Evolutionary conservation across 2,888 invertebrate species (phyloP), one percentile per base, ranked within the genome.

Genomic region (Panopea generosa): DNA sequence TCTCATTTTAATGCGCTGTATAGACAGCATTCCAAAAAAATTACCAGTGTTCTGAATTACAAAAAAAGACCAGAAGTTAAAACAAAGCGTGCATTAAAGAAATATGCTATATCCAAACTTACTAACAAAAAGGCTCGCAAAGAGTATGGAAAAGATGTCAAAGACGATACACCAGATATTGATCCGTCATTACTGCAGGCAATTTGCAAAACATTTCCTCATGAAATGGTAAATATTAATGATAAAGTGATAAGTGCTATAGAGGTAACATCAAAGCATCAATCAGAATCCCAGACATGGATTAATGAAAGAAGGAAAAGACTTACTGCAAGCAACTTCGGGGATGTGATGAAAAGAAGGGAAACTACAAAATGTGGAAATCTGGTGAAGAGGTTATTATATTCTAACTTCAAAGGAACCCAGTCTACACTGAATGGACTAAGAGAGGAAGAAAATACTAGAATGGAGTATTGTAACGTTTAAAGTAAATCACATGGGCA

Each of bases 401-500:
- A 76, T 33, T 45, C 53, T 9, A 45, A 45, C 45, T 45, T 45
- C 20, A 6, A 45, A 45, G 45, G 45, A 45, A 45, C 6, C 45
- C 6, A 9, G 43, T 4, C 55, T 49, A 76, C 75, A 3, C 55
- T 18, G 27, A 60, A 52, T 29, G 60, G 69, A n/a, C 7, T 75
- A 20, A 1, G n/a, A n/a, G 43, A 70, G 52, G 75, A 76, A 56
- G 14, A 20, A 24, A 59, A 40, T 3, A 71, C 75, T 11, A 67
- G 67, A 33, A 18, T 55, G 3, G 76, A 76, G 52, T 76, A n/a
- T n/a, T n/a, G n/a, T n/a, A n/a, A 76, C 43, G 53, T 20, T 33
- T 22, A 45, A 9, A 65, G n/a, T n/a, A 55, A 33, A 67, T 49
- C 33, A 63, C 65, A 27, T 69, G 70, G 38, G n/a, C n/a, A 67